phyloP scores from a whole-genome alignment of 2,113 vertebrate species.

The Passer domesticus region DNA sequence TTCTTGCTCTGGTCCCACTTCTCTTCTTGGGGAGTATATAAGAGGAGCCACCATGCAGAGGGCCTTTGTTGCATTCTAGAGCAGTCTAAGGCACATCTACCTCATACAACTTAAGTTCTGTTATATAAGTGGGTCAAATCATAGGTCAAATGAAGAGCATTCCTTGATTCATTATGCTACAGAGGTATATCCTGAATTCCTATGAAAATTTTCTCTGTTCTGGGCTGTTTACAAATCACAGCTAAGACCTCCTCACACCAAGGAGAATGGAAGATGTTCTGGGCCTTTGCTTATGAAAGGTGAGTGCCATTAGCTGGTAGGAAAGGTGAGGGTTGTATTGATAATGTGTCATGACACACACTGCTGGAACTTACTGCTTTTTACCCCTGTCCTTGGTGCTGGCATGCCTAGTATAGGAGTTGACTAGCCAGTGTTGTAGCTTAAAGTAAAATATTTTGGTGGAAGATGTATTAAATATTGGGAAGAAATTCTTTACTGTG shows the following conservation, averaged over 20 bases:
- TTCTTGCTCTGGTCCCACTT: background rate
- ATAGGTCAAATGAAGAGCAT: background rate
- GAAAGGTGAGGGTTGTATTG: background rate
- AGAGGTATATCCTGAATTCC: background rate
- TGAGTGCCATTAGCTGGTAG: background rate
- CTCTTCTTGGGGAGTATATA: background rate
- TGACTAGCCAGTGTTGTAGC: background rate
- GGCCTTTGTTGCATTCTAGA: background rate
- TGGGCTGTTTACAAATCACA: background rate
- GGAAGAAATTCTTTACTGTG: background rate
- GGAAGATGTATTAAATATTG: background rate
- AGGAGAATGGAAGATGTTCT: background rate
- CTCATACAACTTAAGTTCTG: background rate
- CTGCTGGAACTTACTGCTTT: background rate
- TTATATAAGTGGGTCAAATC: background rate
- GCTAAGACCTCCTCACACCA: background rate
- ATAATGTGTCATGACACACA: background rate
- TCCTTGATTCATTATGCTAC: background rate
- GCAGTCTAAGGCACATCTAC: background rate
- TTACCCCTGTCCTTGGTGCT: background rate
- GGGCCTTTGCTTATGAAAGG: background rate
- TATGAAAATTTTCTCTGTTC: background rate
- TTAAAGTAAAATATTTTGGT: background rate
- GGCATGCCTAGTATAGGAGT: background rate
- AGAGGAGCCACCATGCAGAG: background rate